These are phyloP conservation scores for Tryphoninae sp. DNA, from an alignment of 2,888 invertebrate species.

Conservation along the genomic window DNA sequence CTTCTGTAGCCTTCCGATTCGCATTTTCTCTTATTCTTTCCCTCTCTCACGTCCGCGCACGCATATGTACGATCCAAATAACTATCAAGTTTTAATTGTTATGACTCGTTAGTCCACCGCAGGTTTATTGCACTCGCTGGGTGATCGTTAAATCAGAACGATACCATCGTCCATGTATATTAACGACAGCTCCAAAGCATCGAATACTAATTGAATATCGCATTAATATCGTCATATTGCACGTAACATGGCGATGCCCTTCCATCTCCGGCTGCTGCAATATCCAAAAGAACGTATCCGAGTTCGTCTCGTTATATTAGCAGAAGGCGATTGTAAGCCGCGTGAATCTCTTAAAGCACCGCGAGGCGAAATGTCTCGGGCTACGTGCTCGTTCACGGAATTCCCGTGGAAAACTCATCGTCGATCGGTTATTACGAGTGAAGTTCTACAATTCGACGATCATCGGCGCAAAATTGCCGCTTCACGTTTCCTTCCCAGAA, in stretches of 20 bases:
- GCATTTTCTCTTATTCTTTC: slow-evolving; percentile 2
- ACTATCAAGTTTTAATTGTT: slow-evolving; percentile 77
- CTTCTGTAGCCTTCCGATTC: not conserved
- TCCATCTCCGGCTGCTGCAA: not conserved
- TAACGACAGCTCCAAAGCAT: slow-evolving; percentile 50
- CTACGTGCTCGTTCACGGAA: not conserved
- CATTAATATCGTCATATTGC: slow-evolving; percentile 40
- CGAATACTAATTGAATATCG: slow-evolving; percentile 56
- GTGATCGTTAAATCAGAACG: slow-evolving; percentile 69
- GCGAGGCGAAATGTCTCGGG: not conserved
- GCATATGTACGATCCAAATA: slow-evolving; percentile 18
- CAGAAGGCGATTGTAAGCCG: slow-evolving; percentile 15
- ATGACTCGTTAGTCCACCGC: slow-evolving; percentile 68
- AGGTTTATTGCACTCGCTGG: slow-evolving; percentile 60
- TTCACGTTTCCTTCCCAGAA: not conserved
- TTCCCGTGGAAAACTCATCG: not conserved
- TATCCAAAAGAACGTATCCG: not conserved
- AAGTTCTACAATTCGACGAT: not conserved
- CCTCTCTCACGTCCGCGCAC: not conserved
- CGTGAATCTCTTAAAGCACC: not conserved
- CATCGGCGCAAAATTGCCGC: not conserved
- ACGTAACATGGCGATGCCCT: not conserved
- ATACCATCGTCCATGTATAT: slow-evolving; percentile 58
- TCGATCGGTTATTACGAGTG: not conserved
- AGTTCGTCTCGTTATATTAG: slow-evolving; percentile 2